Conservation (phyloP, 92 coral and sea anemone genomes). For the Micromussa lordhowensis region DNA sequence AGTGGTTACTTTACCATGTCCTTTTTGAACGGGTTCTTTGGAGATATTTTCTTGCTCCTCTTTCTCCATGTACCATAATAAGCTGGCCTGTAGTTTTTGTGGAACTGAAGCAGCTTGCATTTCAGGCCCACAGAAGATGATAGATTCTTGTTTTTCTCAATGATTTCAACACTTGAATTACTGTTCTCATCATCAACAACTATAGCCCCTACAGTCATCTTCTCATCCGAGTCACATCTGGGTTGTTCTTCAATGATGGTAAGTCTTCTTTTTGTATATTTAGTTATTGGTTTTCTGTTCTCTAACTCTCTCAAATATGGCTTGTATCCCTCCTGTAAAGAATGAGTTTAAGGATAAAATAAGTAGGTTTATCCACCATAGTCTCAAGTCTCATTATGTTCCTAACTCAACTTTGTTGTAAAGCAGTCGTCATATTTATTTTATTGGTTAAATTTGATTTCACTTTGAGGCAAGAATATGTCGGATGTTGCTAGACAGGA, state of each 20-base stretch:
- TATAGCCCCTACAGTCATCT: constrained; percentile 44
- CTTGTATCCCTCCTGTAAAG: constrained; percentile 42
- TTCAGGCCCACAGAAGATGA: constrained; percentile 44
- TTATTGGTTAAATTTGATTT: too few relatives aligned
- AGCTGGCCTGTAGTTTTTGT: constrained; percentile 89
- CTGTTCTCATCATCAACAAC: constrained; percentile 73
- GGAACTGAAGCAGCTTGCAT: constrained; percentile 83
- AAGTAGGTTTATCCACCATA: not conserved
- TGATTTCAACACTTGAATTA: constrained; percentile 62
- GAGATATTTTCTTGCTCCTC: constrained; percentile 80
- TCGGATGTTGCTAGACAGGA: too few relatives aligned
- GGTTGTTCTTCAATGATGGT: constrained; percentile 16
- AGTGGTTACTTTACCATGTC: constrained; percentile 54
- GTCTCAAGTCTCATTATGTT: not conserved
- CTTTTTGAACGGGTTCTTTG: constrained; percentile 85
- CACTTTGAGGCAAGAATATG: too few relatives aligned
- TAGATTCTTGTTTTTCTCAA: constrained; percentile 48
- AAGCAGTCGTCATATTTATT: too few relatives aligned
- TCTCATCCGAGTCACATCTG: constrained; percentile 37
- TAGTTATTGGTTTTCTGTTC: constrained; percentile 64
- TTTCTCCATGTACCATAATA: constrained; percentile 93
- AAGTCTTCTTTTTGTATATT: constrained; percentile 24
- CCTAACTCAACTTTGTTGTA: too few relatives aligned
- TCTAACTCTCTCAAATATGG: constrained; percentile 69
- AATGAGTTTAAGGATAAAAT: not conserved